Evolutionary conservation across 1,140 invertebrate genomes (phyloP).

Genomic region (Zaprionus nigranus): DNA sequence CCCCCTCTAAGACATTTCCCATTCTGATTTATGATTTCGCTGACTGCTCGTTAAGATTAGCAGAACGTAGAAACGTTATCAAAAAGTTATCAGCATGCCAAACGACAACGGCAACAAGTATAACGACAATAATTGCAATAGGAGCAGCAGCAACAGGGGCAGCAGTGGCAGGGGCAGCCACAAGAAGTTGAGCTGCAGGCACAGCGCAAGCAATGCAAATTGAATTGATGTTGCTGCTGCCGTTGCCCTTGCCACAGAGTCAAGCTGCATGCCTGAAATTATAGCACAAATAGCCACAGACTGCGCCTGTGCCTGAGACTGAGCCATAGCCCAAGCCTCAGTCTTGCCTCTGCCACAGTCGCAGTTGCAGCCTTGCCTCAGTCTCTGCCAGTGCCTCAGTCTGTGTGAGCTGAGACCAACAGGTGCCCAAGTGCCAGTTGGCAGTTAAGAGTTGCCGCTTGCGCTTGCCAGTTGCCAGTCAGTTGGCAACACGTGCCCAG

Average conservation of each 20-base stretch:
- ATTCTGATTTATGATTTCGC: slow-evolving; percentile 12
- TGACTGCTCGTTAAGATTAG: slow-evolving; percentile 28
- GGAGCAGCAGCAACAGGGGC: slow-evolving; percentile 1
- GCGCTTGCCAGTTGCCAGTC: slow-evolving; percentile 47
- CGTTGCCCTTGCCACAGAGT: slow-evolving; percentile 29
- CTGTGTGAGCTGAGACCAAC: slow-evolving; percentile 35
- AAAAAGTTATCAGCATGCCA: slow-evolving; percentile 33
- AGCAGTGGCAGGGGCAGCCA: neutral
- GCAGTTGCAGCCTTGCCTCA: slow-evolving; percentile 3
- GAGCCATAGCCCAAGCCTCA: slow-evolving; percentile 27
- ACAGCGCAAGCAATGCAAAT: slow-evolving; percentile 61
- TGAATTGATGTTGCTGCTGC: slow-evolving; percentile 66
- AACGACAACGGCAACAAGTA: neutral
- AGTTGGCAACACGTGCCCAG: slow-evolving; percentile 79
- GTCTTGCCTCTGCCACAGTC: slow-evolving; percentile 38
- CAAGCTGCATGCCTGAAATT: slow-evolving; percentile 72
- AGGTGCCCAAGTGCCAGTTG: slow-evolving; percentile 65
- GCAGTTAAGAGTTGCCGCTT: slow-evolving; percentile 43
- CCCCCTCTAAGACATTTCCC: neutral
- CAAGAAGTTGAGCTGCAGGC: slow-evolving; percentile 24
- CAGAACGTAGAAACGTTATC: slow-evolving; percentile 34
- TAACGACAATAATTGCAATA: slow-evolving; percentile 11
- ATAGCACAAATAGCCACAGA: slow-evolving; percentile 74
- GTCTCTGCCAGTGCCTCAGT: neutral
- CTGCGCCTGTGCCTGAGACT: neutral